Percentiles rank a stretch among this genome's conserved stretches.
phyloP scores from a whole-genome alignment of 2,888 invertebrate species.

The Lydus trimaculatus region DNA sequence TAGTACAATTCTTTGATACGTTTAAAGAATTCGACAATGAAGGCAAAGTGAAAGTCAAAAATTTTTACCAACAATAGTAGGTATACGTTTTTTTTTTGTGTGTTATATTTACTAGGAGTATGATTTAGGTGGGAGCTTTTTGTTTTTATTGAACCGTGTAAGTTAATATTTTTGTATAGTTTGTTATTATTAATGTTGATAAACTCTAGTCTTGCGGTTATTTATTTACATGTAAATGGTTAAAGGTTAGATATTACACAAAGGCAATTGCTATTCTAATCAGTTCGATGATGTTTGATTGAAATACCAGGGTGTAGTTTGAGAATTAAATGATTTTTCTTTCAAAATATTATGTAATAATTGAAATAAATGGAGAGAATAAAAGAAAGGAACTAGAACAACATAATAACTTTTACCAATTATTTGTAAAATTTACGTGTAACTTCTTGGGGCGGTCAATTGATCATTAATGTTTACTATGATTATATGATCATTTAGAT shows the following conservation, averaged over 20 bases:
- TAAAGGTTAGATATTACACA: constrained; percentile 6
- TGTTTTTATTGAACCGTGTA: constrained; percentile 2
- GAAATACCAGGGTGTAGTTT: constrained; percentile 4
- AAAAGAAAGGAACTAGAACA: background rate
- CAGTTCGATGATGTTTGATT: background rate
- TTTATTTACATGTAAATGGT: constrained; percentile 6
- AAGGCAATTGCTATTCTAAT: constrained; percentile 3
- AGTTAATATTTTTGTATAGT: background rate
- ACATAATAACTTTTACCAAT: background rate
- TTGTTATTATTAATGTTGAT: constrained; percentile 7
- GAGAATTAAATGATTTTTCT: background rate
- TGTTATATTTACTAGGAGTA: constrained; percentile 2
- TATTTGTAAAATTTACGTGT: background rate
- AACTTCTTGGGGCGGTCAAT: background rate
- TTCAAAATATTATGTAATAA: background rate
- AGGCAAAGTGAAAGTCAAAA: background rate
- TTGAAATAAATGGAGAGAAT: background rate
- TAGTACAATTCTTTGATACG: background rate
- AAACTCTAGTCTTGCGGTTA: constrained; percentile 1
- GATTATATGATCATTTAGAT: background rate
- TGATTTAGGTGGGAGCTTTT: constrained; percentile 1
- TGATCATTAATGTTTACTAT: background rate
- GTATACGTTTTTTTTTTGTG: background rate
- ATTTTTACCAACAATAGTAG: background rate
- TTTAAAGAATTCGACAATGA: background rate